Percentiles rank a stretch among this genome's conserved stretches.
These are phyloP conservation scores for Oncorhynchus keta DNA, from an alignment of 2,113 vertebrate genomes.

Conservation along the genomic window DNA sequence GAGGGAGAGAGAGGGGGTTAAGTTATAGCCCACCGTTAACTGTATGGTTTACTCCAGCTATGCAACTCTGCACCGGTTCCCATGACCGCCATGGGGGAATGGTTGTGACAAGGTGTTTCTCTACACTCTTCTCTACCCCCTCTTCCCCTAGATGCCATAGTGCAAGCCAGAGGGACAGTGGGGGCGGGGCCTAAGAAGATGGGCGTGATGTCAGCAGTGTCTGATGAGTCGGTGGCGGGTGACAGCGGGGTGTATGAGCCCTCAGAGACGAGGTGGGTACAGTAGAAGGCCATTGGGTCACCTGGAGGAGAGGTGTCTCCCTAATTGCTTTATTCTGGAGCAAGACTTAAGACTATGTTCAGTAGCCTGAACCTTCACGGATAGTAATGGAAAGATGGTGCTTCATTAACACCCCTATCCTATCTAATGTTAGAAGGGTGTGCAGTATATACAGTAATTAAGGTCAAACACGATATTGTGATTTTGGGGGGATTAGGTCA, in stretches of 20 bases:
- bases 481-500: too few relatives aligned
- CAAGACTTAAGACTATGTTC: too few relatives aligned
- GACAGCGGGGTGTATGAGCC: conserved; percentile 96
- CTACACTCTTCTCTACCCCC: neutral
- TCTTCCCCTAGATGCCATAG: conserved; percentile 38
- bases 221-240: conserved; percentile 94
- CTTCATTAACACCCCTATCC: too few relatives aligned
- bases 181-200: conserved; percentile 76
- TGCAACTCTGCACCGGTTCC: neutral
- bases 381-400: too few relatives aligned
- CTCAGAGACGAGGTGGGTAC: conserved; percentile 81
- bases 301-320: neutral
- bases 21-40: neutral
- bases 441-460: too few relatives aligned
- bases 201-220: conserved; percentile 91
- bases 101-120: neutral
- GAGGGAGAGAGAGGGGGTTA: neutral
- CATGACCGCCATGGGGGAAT: neutral
- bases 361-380: too few relatives aligned
- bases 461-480: too few relatives aligned
- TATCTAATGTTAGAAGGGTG: too few relatives aligned
- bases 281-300: too few relatives aligned
- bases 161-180: conserved; percentile 56
- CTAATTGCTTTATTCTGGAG: too few relatives aligned
- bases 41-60: neutral